phyloP scores from a whole-genome alignment of 2,797 vertebrate genomes.

The Selene dorsalis region DNA sequence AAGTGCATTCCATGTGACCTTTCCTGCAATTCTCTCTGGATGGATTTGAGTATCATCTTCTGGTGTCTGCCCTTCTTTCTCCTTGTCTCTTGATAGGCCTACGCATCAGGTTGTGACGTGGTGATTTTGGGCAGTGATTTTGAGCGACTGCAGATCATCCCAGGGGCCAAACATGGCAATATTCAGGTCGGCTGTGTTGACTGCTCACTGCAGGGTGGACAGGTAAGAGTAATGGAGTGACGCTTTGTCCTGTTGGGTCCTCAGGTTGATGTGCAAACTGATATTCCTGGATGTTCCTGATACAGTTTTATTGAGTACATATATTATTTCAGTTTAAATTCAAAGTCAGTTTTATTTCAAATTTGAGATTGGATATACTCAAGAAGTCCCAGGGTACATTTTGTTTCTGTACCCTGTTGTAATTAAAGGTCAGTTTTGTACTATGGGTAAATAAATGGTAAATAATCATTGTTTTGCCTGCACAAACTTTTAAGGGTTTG shows the following conservation, averaged over 20 bases:
- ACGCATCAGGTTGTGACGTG: constrained; percentile 98
- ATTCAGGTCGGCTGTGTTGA: constrained; percentile 97
- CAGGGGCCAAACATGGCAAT: constrained; percentile 97
- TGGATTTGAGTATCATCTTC: constrained; percentile 24
- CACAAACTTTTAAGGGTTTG: not conserved
- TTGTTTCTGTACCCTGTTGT: not conserved
- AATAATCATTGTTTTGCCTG: not conserved
- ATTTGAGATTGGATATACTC: not conserved
- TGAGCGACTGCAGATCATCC: constrained; percentile 97
- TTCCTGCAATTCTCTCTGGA: constrained; percentile 26
- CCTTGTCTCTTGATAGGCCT: constrained; percentile 85
- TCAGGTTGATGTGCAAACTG: not conserved
- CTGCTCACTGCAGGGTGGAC: constrained; percentile 94
- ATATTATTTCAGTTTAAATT: not conserved
- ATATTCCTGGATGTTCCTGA: not conserved
- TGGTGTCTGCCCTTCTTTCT: constrained; percentile 31
- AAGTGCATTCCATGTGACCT: constrained; percentile 43
- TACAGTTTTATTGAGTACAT: not conserved
- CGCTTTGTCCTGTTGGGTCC: not conserved
- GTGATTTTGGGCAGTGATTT: constrained; percentile 97
- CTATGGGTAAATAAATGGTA: not conserved
- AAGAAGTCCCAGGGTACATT: not conserved
- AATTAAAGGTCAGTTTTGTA: not conserved
- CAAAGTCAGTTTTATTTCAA: too few species aligned
- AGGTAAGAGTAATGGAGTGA: constrained; percentile 83